Conservation (phyloP, 2,888 invertebrate species). For the Polydrusus pterygomalis region DNA sequence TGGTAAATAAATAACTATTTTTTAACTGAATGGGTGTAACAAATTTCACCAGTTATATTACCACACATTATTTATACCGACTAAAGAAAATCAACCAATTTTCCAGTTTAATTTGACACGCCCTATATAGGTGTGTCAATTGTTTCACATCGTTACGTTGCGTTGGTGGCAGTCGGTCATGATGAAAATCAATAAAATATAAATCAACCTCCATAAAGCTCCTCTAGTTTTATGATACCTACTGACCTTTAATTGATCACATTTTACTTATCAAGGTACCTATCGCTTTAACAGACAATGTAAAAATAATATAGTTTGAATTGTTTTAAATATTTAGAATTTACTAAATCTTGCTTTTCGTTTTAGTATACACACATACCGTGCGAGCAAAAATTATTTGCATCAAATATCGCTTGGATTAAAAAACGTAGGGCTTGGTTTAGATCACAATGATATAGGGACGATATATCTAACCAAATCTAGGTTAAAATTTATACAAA, state of each 20-base stretch:
- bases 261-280: not conserved
- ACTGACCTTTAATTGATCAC: slow-evolving; percentile 6
- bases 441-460: no score
- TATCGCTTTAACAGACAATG: not conserved
- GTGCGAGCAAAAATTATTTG: no score
- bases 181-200: slow-evolving; percentile 25
- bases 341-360: no score
- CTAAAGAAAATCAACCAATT: not conserved
- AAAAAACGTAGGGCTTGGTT: no score
- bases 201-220: slow-evolving; percentile 23
- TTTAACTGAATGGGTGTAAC: no score
- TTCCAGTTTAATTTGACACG: slow-evolving; percentile 13
- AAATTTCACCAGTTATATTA: not conserved
- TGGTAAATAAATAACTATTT: not conserved
- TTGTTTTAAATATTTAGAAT: no score
- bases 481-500: no score
- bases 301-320: no score
- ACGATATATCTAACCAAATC: no score
- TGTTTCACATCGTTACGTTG: slow-evolving; percentile 15
- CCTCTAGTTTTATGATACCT: slow-evolving; percentile 4
- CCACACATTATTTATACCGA: not conserved
- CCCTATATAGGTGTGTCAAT: slow-evolving; percentile 32
- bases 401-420: no score
- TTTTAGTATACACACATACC: no score
- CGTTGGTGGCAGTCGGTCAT: slow-evolving; percentile 24